phyloP scores from a whole-genome alignment of 2,113 vertebrate species.

The Orcinus orca region DNA sequence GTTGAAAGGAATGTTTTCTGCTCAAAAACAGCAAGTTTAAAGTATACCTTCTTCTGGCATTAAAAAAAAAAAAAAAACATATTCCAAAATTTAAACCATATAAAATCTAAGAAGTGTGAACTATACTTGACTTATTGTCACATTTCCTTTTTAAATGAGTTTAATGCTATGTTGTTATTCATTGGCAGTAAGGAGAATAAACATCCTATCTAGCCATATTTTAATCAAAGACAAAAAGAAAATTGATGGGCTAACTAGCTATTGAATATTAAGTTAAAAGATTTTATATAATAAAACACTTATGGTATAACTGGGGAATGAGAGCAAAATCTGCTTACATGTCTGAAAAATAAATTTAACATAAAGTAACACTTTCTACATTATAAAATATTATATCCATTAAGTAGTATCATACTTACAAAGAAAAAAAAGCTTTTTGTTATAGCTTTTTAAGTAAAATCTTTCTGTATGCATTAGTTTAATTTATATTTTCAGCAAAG shows the following conservation, averaged over 20 bases:
- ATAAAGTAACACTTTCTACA: background rate
- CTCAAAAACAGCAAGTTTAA: slow-evolving; percentile 29
- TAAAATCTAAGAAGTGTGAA: background rate
- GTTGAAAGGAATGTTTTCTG: slow-evolving; percentile 5
- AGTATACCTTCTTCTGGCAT: slow-evolving; percentile 53
- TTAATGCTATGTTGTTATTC: background rate
- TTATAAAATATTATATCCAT: slow-evolving; percentile 9
- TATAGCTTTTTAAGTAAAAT: background rate
- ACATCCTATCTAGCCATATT: background rate
- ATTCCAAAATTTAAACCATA: background rate
- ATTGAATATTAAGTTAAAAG: background rate
- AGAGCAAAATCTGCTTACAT: background rate
- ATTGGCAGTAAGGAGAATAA: background rate
- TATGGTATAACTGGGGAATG: background rate
- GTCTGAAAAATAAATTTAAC: slow-evolving; percentile 47
- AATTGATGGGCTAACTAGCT: background rate
- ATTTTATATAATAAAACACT: slow-evolving; percentile 38
- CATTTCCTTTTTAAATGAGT: background rate
- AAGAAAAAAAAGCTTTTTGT: background rate
- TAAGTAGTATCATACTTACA: background rate
- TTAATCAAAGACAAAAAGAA: slow-evolving; percentile 48
- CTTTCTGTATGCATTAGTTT: slow-evolving; percentile 7
- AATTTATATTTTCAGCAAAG: slow-evolving; percentile 54
- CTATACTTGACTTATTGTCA: background rate
- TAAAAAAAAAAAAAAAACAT: background rate